Evolutionary conservation across 2,888 invertebrate genomes (phyloP).

Genomic region (Tenodera sinensis): DNA sequence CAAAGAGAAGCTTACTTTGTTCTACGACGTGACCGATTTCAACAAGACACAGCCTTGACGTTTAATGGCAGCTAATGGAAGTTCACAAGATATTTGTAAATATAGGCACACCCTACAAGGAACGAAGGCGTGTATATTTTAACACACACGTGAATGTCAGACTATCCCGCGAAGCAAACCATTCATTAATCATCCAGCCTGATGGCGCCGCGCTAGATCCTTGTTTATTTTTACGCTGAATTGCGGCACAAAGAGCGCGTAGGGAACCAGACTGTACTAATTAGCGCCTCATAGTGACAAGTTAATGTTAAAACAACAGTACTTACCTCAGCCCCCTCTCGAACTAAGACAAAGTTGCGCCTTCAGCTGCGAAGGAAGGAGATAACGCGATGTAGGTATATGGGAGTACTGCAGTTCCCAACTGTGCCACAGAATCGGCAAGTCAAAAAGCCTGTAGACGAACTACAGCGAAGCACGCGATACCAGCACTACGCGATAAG

Average conservation of each 20-base stretch:
- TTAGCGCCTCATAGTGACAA: not conserved
- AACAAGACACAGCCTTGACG: not conserved
- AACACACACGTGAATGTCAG: not conserved
- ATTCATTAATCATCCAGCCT: not conserved
- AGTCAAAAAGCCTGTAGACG: no score
- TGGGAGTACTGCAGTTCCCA: not conserved
- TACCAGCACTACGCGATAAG: no score
- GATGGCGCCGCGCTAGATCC: not conserved
- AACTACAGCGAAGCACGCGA: no score
- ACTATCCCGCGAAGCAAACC: not conserved
- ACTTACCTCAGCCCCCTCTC: not conserved
- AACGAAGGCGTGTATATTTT: not conserved
- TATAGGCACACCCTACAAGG: not conserved
- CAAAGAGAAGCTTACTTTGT: no score
- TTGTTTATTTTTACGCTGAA: not conserved
- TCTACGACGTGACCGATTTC: no score
- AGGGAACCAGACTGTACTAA: not conserved
- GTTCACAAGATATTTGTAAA: not conserved
- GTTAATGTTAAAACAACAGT: not conserved
- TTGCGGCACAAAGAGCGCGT: not conserved
- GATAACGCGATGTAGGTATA: not conserved
- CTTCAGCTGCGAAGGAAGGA: not conserved
- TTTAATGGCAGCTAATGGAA: not conserved
- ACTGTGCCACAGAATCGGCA: no score
- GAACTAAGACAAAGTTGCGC: not conserved